phyloP scores from a whole-genome alignment of 2,113 vertebrate species.

The Nicator chloris region DNA sequence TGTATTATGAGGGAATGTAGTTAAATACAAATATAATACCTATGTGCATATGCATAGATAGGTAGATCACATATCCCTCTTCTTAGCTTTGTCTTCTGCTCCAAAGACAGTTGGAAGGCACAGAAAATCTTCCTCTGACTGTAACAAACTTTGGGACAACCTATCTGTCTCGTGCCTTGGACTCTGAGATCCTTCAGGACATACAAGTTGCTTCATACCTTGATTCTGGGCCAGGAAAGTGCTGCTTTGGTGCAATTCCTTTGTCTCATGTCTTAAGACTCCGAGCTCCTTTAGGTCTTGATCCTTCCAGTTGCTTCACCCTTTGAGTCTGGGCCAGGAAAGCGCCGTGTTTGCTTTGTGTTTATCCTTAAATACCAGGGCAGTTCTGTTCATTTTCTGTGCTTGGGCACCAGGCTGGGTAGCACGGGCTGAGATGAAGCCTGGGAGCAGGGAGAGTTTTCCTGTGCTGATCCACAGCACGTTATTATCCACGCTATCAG shows the following conservation, averaged over 20 bases:
- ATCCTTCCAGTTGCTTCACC: neutral
- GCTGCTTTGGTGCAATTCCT: neutral
- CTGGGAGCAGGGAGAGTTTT: neutral
- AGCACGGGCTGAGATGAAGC: neutral
- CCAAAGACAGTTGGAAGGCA: neutral
- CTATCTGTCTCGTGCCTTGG: neutral
- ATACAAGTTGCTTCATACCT: neutral
- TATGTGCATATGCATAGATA: too few species aligned
- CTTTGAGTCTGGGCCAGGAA: neutral
- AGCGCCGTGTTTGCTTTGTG: neutral
- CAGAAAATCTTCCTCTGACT: neutral
- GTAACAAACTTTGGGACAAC: neutral
- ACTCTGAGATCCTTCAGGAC: neutral
- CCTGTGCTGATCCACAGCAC: neutral
- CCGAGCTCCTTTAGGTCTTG: neutral
- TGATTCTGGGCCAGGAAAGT: neutral
- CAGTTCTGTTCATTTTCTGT: neutral
- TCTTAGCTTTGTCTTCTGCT: neutral
- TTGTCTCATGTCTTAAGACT: neutral
- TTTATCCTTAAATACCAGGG: neutral
- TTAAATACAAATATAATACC: neutral
- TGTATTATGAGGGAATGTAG: neutral
- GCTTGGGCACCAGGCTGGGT: neutral
- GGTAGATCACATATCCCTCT: neutral
- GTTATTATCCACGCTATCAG: constrained; percentile 9